These are phyloP conservation scores for Spisula solida DNA, from an alignment of 2,888 invertebrate genomes.

Conservation along the genomic window DNA sequence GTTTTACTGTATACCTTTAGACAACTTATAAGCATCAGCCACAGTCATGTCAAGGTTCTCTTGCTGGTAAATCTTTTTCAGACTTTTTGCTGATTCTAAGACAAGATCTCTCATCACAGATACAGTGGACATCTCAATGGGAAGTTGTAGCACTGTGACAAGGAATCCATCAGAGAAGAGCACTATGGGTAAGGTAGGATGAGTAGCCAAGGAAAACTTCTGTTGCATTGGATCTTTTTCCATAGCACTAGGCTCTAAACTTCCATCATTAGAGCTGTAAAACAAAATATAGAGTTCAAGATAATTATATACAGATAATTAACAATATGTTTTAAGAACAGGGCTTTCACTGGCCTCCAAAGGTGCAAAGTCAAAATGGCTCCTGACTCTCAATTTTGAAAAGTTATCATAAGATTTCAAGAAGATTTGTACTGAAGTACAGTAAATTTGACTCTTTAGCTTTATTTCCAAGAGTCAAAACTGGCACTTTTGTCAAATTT, in stretches of 20 bases:
- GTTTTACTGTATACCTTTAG: slow-evolving; percentile 58
- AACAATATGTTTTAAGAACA: too few species aligned
- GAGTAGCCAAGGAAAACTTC: slow-evolving; percentile 84
- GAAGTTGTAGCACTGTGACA: slow-evolving; percentile 84
- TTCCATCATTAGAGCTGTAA: slow-evolving; percentile 54
- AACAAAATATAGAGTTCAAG: not conserved
- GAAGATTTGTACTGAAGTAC: too few species aligned
- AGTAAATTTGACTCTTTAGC: too few species aligned
- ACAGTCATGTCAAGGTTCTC: slow-evolving; percentile 81
- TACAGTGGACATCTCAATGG: slow-evolving; percentile 80
- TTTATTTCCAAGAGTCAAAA: too few species aligned
- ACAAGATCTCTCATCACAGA: slow-evolving; percentile 82
- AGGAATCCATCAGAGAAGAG: slow-evolving; percentile 86
- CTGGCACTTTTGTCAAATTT: too few species aligned
- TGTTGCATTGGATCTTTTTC: slow-evolving; percentile 79
- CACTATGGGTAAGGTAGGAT: slow-evolving; percentile 85
- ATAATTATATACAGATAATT: too few species aligned
- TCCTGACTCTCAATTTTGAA: too few species aligned
- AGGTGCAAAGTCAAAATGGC: too few species aligned
- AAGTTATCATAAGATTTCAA: too few species aligned
- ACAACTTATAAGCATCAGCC: slow-evolving; percentile 80
- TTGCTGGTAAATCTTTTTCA: slow-evolving; percentile 74
- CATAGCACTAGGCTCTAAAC: slow-evolving; percentile 64
- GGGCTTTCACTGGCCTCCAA: too few species aligned
- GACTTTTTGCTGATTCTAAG: slow-evolving; percentile 77